phyloP scores from a whole-genome alignment of 2,888 invertebrate species.

The Branchellion lobata region DNA sequence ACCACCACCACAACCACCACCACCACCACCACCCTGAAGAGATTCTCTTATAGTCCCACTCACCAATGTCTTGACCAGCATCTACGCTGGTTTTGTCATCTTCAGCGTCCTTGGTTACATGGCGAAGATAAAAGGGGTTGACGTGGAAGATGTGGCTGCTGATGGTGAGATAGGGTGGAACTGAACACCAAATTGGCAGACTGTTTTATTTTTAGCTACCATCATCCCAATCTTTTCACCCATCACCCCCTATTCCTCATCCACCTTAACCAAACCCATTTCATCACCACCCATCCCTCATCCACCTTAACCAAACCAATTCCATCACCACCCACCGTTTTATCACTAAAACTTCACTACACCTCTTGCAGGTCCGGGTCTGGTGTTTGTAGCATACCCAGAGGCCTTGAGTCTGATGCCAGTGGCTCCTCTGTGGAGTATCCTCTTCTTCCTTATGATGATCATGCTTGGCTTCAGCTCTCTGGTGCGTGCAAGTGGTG shows the following conservation, averaged over 20 bases:
- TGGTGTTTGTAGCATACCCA: constrained; percentile 60
- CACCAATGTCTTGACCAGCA: constrained; percentile 55
- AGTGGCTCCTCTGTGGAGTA: constrained; percentile 57
- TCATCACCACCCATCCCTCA: too few species aligned
- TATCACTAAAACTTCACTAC: too few species aligned
- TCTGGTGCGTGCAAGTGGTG: constrained; percentile 49
- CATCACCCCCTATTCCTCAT: too few species aligned
- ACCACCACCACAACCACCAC: background rate
- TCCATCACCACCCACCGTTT: too few species aligned
- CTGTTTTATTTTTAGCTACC: too few species aligned
- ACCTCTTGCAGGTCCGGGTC: constrained; percentile 57
- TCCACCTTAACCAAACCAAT: too few species aligned
- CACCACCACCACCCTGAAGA: constrained; percentile 49
- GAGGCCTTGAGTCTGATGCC: constrained; percentile 59
- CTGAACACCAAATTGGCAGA: too few species aligned
- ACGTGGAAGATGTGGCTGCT: constrained; percentile 54
- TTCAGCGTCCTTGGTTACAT: constrained; percentile 66
- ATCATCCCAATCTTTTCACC: too few species aligned
- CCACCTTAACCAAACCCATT: too few species aligned
- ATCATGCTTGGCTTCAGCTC: constrained; percentile 57
- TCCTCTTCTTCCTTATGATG: constrained; percentile 60
- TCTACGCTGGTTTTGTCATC: constrained; percentile 57
- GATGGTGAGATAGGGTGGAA: constrained; percentile 49
- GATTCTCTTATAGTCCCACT: constrained; percentile 56
- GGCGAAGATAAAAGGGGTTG: constrained; percentile 51